These are phyloP conservation scores for Chascanopsetta lugubris DNA, from an alignment of 2,113 vertebrate species.

Conservation along the genomic window DNA sequence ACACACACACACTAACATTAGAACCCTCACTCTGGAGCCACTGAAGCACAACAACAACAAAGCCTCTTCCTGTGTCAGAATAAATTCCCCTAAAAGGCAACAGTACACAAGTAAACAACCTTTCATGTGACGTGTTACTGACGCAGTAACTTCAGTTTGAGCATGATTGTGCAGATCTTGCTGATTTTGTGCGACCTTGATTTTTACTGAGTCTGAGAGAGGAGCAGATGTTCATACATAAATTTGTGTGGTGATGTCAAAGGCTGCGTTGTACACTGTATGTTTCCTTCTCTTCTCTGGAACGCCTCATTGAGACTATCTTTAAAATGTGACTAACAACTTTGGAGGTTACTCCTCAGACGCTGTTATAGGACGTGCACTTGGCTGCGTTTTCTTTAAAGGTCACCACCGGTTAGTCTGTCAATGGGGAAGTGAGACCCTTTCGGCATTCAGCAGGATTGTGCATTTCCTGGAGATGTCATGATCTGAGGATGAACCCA, in stretches of 20 bases:
- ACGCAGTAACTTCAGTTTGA: conserved; percentile 30
- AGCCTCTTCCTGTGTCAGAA: conserved; percentile 27
- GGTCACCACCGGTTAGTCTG: neutral
- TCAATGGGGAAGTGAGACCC: neutral
- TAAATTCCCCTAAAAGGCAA: conserved; percentile 14
- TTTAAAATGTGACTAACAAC: neutral
- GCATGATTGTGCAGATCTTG: conserved; percentile 17
- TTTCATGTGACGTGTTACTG: neutral
- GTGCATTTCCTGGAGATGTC: too few species aligned
- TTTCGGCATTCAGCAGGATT: neutral
- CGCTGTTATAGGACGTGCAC: neutral
- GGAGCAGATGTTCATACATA: conserved; percentile 77
- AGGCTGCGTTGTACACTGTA: conserved; percentile 31
- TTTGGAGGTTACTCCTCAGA: conserved; percentile 27
- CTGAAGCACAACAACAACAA: too few species aligned
- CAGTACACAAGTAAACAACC: conserved; percentile 1
- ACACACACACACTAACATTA: neutral
- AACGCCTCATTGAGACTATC: conserved; percentile 22
- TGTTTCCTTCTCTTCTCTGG: conserved; percentile 28
- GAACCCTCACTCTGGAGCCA: neutral
- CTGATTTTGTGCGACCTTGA: conserved; percentile 56
- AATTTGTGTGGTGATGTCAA: conserved; percentile 68
- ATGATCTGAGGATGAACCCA: too few species aligned
- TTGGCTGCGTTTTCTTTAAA: conserved; percentile 1
- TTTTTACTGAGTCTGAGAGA: conserved; percentile 56